phyloP scores from a whole-genome alignment of 2,888 invertebrate species.

The Drosophila lutescens region DNA sequence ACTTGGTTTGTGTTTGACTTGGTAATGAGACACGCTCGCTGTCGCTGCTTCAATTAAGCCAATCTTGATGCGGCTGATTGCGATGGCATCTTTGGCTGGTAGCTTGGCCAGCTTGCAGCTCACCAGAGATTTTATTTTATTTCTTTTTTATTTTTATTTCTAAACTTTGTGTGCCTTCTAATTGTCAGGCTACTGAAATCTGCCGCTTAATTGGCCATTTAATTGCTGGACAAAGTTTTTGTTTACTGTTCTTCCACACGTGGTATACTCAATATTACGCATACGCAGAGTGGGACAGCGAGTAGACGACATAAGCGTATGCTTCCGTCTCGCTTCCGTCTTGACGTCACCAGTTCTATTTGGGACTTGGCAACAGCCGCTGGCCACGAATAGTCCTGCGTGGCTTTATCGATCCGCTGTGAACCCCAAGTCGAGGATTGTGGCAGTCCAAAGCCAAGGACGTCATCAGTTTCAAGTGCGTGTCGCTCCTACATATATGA shows the following conservation, averaged over 20 bases:
- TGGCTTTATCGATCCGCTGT: constrained; percentile 68
- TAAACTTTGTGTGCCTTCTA: constrained; percentile 22
- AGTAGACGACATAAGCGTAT: constrained; percentile 8
- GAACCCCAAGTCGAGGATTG: constrained; percentile 40
- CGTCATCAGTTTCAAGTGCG: constrained; percentile 73
- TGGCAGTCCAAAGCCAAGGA: constrained; percentile 65
- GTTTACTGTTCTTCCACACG: constrained; percentile 45
- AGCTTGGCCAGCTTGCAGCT: constrained; percentile 23
- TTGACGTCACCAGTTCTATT: constrained; percentile 79
- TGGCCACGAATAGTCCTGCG: constrained; percentile 42
- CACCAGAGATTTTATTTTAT: constrained; percentile 7
- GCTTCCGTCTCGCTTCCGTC: constrained; percentile 64
- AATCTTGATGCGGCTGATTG: constrained; percentile 48
- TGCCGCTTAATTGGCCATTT: constrained; percentile 30
- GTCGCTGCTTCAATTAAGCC: constrained; percentile 57
- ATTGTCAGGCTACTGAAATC: constrained; percentile 28
- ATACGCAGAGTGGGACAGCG: constrained; percentile 35
- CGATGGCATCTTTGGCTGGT: constrained; percentile 42
- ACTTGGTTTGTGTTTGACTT: constrained; percentile 59
- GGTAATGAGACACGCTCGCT: constrained; percentile 57
- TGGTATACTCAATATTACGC: constrained; percentile 54
- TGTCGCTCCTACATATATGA: constrained; percentile 16
- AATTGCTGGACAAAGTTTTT: constrained; percentile 24
- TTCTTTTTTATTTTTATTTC: constrained; percentile 6
- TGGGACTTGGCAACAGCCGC: constrained; percentile 70